phyloP scores from a whole-genome alignment of 2,113 vertebrate genomes.

The Ploceus nigricollis region DNA sequence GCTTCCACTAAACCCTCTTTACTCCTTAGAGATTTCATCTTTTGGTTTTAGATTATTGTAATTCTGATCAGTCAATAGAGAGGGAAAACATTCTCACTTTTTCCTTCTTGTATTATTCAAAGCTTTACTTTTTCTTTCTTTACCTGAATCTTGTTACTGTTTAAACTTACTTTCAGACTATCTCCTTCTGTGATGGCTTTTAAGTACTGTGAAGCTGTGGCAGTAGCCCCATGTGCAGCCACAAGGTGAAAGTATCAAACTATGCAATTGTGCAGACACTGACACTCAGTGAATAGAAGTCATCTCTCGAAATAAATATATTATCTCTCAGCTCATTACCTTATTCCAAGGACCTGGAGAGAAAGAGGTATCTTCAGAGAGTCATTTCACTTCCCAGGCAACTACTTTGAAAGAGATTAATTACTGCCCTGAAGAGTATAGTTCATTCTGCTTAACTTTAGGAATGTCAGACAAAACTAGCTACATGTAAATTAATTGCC shows the following conservation, averaged over 20 bases:
- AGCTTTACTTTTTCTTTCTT: background rate
- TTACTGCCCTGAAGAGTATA: background rate
- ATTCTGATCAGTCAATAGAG: background rate
- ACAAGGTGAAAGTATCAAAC: background rate
- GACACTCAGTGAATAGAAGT: background rate
- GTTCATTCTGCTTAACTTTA: background rate
- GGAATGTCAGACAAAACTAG: background rate
- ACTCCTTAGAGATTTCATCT: background rate
- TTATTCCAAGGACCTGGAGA: background rate
- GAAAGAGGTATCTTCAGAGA: background rate
- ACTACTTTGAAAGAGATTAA: background rate
- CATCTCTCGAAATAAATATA: background rate
- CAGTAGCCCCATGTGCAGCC: background rate
- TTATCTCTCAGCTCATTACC: background rate
- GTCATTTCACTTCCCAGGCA: background rate
- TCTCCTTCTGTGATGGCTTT: background rate
- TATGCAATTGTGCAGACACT: background rate
- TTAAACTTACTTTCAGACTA: background rate
- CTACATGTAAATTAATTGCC: background rate
- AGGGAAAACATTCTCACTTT: background rate
- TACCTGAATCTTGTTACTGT: background rate
- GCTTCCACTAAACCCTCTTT: background rate
- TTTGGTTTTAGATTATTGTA: background rate
- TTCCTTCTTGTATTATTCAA: background rate
- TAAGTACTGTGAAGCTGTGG: background rate